A percentile compares a stretch with the other conserved stretches of the same genome.
These are phyloP conservation scores for Thalassaphorura encarpata DNA, from an alignment of 1,140 invertebrate species.

Conservation along the genomic window DNA sequence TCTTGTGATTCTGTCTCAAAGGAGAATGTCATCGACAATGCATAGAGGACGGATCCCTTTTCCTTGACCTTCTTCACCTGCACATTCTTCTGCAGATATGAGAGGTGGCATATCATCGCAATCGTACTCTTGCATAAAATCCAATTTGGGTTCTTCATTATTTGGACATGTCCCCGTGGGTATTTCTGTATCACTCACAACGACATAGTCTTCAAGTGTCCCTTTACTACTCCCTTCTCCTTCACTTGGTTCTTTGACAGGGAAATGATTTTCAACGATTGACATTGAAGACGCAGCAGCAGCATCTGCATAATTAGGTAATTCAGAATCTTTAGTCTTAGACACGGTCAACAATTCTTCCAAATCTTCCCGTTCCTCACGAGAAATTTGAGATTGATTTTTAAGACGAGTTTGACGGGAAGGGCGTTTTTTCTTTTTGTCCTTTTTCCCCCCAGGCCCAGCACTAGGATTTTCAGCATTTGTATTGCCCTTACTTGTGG, in stretches of 20 bases:
- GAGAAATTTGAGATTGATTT: neutral
- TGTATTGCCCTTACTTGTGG: too few species aligned
- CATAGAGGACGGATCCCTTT: neutral
- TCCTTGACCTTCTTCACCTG: constrained; percentile 1
- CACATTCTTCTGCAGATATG: constrained; percentile 4
- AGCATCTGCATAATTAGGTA: neutral
- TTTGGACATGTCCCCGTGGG: neutral
- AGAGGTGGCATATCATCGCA: neutral
- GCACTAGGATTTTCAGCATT: too few species aligned
- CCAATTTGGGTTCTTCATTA: neutral
- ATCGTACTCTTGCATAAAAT: neutral
- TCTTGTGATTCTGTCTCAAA: too few species aligned
- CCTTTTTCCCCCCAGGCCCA: too few species aligned
- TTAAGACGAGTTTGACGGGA: constrained; percentile 1
- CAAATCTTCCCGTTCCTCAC: too few species aligned
- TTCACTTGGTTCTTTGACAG: too few species aligned
- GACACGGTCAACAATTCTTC: neutral
- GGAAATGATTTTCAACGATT: constrained; percentile 19
- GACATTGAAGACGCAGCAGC: neutral
- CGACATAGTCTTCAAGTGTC: constrained; percentile 22
- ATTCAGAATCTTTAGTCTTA: neutral
- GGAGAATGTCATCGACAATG: too few species aligned
- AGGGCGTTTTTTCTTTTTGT: neutral
- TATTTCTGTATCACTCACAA: neutral
- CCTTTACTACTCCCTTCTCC: too few species aligned